Conservation (phyloP, 2,888 invertebrate genomes). For the Agrochola circellaris region DNA sequence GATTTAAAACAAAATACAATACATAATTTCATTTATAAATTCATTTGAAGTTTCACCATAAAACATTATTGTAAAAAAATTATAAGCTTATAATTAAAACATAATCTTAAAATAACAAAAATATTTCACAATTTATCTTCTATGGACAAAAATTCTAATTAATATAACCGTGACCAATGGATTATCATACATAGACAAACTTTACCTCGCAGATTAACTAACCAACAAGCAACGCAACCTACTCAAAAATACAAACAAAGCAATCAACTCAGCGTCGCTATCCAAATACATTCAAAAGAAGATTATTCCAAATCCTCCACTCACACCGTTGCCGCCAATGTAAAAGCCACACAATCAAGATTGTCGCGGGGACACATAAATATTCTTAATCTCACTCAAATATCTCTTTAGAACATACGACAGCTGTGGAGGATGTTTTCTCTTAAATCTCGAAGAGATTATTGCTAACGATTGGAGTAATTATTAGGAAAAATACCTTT, state of each 20-base stretch:
- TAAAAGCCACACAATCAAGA: slow-evolving; percentile 60
- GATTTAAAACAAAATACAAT: not conserved
- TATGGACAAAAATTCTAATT: not conserved
- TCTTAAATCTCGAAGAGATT: slow-evolving; percentile 63
- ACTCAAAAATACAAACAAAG: slow-evolving; percentile 10
- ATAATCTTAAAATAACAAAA: not conserved
- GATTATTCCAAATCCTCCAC: slow-evolving; percentile 38
- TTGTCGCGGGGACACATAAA: slow-evolving; percentile 64
- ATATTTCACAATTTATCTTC: not conserved
- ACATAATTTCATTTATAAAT: not conserved
- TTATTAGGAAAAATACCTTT: slow-evolving; percentile 62
- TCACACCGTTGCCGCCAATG: slow-evolving; percentile 38
- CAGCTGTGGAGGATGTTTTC: slow-evolving; percentile 65
- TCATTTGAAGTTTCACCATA: not conserved
- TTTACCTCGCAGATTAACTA: not conserved
- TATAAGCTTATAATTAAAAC: not conserved
- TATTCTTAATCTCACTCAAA: slow-evolving; percentile 69
- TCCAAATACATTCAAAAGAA: slow-evolving; percentile 49
- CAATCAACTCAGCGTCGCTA: slow-evolving; percentile 31
- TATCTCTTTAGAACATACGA: slow-evolving; percentile 61
- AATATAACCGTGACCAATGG: not conserved
- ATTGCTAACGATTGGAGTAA: slow-evolving; percentile 61
- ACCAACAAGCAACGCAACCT: not conserved
- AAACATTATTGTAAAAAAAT: not conserved
- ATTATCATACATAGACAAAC: not conserved